Evolutionary conservation across 2,888 invertebrate genomes (phyloP).

Genomic region (Priocnemis perturbator): DNA sequence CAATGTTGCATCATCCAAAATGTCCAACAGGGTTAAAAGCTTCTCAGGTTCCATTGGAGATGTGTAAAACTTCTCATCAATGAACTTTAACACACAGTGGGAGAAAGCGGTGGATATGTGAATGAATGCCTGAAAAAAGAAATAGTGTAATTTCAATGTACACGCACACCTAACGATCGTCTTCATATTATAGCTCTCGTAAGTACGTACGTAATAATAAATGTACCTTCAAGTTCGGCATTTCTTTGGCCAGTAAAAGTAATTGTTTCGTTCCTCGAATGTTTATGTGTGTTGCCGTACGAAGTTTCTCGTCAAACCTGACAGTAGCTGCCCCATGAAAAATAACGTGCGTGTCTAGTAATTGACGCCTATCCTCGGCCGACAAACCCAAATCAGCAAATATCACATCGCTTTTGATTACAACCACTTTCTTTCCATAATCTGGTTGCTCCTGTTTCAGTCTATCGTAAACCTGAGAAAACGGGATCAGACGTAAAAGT

Average conservation of each 20-base stretch:
- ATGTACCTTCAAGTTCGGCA: conserved; percentile 80
- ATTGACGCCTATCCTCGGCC: conserved; percentile 74
- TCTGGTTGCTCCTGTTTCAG: conserved; percentile 76
- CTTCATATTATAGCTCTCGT: neutral
- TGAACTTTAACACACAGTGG: conserved; percentile 60
- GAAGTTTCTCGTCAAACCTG: conserved; percentile 83
- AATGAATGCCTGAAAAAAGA: conserved; percentile 65
- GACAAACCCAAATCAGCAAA: conserved; percentile 77
- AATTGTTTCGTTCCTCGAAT: conserved; percentile 82
- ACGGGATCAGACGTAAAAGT: neutral
- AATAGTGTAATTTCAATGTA: neutral
- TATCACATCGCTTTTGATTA: conserved; percentile 78
- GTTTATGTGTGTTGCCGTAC: conserved; percentile 82
- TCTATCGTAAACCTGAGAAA: conserved; percentile 76
- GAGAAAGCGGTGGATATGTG: conserved; percentile 72
- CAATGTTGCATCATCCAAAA: conserved; percentile 64
- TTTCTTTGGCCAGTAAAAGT: conserved; percentile 80
- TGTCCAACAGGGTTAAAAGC: conserved; percentile 59
- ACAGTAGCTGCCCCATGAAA: conserved; percentile 88
- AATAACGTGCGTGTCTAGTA: conserved; percentile 79
- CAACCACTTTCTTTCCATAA: conserved; percentile 77
- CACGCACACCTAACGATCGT: neutral
- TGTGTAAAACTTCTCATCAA: conserved; percentile 69
- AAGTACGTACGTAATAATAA: neutral
- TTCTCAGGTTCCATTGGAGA: conserved; percentile 64